A percentile compares a stretch with the other conserved stretches of the same genome.
Evolutionary conservation across 2,888 invertebrate genomes (phyloP).

Genomic region (Sepioteuthis lessoniana): DNA sequence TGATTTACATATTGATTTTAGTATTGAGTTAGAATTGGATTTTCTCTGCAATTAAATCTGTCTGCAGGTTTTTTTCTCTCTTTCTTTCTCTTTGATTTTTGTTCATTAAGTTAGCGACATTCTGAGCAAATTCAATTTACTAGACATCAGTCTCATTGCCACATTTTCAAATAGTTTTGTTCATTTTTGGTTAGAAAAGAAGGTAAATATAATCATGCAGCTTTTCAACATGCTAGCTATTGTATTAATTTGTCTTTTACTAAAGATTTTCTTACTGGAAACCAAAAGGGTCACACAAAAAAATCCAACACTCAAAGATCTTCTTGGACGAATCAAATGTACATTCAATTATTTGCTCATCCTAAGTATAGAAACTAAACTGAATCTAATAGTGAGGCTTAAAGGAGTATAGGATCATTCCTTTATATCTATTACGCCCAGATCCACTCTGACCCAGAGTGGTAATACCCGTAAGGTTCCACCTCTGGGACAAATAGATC

Average conservation of each 20-base stretch:
- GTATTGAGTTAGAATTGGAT: conserved; percentile 33
- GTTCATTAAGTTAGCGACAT: conserved; percentile 33
- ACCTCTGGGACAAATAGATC: too few relatives aligned
- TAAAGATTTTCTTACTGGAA: neutral
- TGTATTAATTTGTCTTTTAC: neutral
- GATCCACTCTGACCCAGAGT: too few relatives aligned
- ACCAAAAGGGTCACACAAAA: too few relatives aligned
- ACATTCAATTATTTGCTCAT: too few relatives aligned
- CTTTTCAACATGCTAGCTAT: neutral
- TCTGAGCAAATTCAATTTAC: conserved; percentile 1
- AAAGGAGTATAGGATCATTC: too few relatives aligned
- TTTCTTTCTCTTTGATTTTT: neutral
- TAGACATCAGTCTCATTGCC: conserved; percentile 25
- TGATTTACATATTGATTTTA: conserved; percentile 2
- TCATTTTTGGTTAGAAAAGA: neutral
- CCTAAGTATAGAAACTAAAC: too few relatives aligned
- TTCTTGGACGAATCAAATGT: too few relatives aligned
- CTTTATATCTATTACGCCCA: too few relatives aligned
- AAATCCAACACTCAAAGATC: too few relatives aligned
- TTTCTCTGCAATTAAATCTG: neutral
- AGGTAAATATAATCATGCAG: neutral
- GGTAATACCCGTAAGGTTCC: too few relatives aligned
- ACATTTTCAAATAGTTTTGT: neutral
- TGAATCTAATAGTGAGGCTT: too few relatives aligned
- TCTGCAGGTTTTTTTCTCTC: neutral